Conservation (phyloP, 2,888 invertebrate species). For the Girardia tigrina region DNA sequence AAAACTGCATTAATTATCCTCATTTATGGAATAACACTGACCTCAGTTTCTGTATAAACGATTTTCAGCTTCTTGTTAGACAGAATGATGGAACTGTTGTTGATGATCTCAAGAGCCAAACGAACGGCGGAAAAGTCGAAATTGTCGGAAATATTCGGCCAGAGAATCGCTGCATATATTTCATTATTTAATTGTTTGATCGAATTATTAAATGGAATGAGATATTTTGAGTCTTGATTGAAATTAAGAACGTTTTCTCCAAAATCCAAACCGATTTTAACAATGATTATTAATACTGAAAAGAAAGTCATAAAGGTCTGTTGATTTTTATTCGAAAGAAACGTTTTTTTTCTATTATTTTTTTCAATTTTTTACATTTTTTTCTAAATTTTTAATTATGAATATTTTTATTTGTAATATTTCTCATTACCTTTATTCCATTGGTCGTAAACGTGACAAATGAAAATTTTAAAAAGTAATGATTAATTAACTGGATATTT, state of each 20-base stretch:
- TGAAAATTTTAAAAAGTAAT: too few species aligned
- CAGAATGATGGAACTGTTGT: background rate
- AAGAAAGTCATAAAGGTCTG: background rate
- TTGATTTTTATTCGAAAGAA: background rate
- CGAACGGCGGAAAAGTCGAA: background rate
- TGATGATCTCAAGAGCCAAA: background rate
- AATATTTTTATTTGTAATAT: background rate
- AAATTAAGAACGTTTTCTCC: background rate
- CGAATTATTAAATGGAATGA: conserved; percentile 5
- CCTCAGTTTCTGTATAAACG: background rate
- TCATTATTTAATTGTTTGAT: background rate
- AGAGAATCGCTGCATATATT: background rate
- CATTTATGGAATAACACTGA: too few species aligned
- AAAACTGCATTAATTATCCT: too few species aligned
- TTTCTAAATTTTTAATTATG: background rate
- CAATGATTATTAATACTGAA: background rate
- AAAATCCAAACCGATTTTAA: background rate
- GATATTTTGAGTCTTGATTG: background rate
- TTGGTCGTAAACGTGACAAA: background rate
- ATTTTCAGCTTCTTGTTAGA: conserved; percentile 3
- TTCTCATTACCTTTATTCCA: background rate
- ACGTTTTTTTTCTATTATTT: background rate
- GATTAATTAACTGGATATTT: too few species aligned
- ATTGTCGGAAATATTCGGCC: background rate
- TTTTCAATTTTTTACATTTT: background rate